phyloP scores from a whole-genome alignment of 2,797 vertebrate species.

The Anguilla pacifica region DNA sequence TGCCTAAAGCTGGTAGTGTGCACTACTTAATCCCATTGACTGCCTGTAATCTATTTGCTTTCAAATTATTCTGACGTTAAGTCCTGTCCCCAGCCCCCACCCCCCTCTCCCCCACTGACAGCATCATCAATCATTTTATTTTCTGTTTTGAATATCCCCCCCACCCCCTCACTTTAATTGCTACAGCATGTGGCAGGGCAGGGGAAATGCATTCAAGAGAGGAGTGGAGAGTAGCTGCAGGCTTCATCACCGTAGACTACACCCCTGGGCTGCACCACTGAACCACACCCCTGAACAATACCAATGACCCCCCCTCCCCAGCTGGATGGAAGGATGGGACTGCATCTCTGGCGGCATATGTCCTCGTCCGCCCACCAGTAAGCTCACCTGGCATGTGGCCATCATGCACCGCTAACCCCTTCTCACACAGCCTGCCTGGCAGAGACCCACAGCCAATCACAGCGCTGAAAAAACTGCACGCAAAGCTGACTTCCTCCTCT shows the following conservation, averaged over 20 bases:
- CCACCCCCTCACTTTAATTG: constrained; percentile 72
- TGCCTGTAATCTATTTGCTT: constrained; percentile 79
- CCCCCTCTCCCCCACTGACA: constrained; percentile 62
- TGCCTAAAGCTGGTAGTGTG: constrained; percentile 67
- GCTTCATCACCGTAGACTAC: constrained; percentile 21
- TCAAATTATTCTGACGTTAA: constrained; percentile 78
- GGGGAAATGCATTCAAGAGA: constrained; percentile 11
- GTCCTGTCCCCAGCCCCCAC: constrained; percentile 63
- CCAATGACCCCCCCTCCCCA: not conserved
- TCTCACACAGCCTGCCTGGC: not conserved
- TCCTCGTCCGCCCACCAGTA: not conserved
- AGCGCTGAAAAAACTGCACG: not conserved
- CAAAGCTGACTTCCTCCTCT: not conserved
- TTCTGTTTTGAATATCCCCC: constrained; percentile 66
- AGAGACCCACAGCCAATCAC: not conserved
- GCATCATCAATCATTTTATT: constrained; percentile 80
- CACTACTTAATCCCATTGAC: constrained; percentile 74
- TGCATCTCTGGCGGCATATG: not conserved
- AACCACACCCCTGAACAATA: not conserved
- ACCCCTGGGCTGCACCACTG: not conserved
- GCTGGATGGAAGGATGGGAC: not conserved
- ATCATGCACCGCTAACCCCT: not conserved
- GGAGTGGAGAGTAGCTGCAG: constrained; percentile 3
- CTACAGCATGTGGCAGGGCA: constrained; percentile 71
- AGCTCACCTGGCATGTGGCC: not conserved